phyloP scores from a whole-genome alignment of 1,140 invertebrate species.

The Tetranychus urticae region DNA sequence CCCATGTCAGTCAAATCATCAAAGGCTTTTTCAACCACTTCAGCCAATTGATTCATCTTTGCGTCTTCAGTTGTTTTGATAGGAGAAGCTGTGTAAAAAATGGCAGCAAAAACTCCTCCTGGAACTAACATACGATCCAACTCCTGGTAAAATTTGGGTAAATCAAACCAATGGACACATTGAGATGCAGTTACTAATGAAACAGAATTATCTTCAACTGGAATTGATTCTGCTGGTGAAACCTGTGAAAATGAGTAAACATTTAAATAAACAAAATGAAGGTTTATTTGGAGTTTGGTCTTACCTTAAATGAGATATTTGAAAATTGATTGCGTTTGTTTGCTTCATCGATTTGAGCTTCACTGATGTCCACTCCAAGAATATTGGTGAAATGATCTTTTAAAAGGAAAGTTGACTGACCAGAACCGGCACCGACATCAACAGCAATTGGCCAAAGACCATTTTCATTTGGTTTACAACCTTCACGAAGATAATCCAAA shows the following conservation, averaged over 20 bases:
- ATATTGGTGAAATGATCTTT: slow-evolving; percentile 21
- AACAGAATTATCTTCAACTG: slow-evolving; percentile 15
- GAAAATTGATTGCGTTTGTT: background rate
- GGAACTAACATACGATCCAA: slow-evolving; percentile 16
- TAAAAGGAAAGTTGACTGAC: slow-evolving; percentile 23
- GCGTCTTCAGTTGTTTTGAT: background rate
- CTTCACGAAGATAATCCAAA: background rate
- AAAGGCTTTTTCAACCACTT: background rate
- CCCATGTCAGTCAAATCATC: background rate
- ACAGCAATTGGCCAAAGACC: slow-evolving; percentile 9
- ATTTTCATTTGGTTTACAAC: background rate
- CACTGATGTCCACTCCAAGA: slow-evolving; percentile 21
- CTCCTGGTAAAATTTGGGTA: slow-evolving; percentile 17
- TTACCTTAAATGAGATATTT: background rate
- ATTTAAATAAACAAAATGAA: no score
- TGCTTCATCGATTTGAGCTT: slow-evolving; percentile 21
- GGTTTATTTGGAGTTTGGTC: no score
- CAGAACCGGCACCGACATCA: slow-evolving; percentile 26
- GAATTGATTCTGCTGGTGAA: slow-evolving; percentile 19
- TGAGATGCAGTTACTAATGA: slow-evolving; percentile 18
- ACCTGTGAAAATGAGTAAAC: slow-evolving; percentile 6
- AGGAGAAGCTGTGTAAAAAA: slow-evolving; percentile 11
- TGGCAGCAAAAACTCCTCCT: slow-evolving; percentile 17
- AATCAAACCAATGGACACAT: slow-evolving; percentile 19
- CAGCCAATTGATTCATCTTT: background rate